Percentiles rank a stretch among this genome's conserved stretches.
Evolutionary conservation across 1,140 invertebrate genomes (phyloP).

Genomic region (Patella vulgata): DNA sequence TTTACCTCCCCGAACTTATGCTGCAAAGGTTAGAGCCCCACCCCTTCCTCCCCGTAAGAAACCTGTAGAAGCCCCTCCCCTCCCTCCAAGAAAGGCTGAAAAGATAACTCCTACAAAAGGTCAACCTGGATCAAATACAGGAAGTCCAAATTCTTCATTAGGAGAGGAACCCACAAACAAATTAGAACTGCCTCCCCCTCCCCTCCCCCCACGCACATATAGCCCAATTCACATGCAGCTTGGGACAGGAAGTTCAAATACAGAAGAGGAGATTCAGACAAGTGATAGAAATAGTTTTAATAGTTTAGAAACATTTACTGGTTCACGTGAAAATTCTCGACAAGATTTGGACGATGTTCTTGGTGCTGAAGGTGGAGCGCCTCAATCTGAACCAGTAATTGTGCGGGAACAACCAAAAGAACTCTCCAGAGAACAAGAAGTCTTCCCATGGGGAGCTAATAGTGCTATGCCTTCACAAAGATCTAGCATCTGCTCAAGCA

Average conservation of each 20-base stretch:
- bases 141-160: slow-evolving; percentile 66
- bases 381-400: background rate
- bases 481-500: no score
- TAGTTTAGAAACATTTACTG: slow-evolving; percentile 49
- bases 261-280: no score
- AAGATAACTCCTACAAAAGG: slow-evolving; percentile 25
- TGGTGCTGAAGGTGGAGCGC: slow-evolving; percentile 11
- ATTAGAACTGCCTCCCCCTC: slow-evolving; percentile 39
- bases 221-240: slow-evolving; percentile 48
- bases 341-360: slow-evolving; percentile 19
- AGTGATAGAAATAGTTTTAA: slow-evolving; percentile 49
- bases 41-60: slow-evolving; percentile 21
- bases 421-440: slow-evolving; percentile 14
- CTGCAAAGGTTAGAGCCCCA: slow-evolving; percentile 24
- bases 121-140: slow-evolving; percentile 51
- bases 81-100: slow-evolving; percentile 39
- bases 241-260: slow-evolving; percentile 15
- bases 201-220: slow-evolving; percentile 57
- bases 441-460: slow-evolving; percentile 29
- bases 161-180: background rate
- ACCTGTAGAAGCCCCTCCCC: slow-evolving; percentile 43
- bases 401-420: background rate
- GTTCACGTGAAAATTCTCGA: slow-evolving; percentile 41
- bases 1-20: slow-evolving; percentile 58
- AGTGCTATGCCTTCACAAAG: slow-evolving; percentile 1